These are phyloP conservation scores for Serilophus lunatus DNA, from an alignment of 2,113 vertebrate genomes.

Conservation along the genomic window DNA sequence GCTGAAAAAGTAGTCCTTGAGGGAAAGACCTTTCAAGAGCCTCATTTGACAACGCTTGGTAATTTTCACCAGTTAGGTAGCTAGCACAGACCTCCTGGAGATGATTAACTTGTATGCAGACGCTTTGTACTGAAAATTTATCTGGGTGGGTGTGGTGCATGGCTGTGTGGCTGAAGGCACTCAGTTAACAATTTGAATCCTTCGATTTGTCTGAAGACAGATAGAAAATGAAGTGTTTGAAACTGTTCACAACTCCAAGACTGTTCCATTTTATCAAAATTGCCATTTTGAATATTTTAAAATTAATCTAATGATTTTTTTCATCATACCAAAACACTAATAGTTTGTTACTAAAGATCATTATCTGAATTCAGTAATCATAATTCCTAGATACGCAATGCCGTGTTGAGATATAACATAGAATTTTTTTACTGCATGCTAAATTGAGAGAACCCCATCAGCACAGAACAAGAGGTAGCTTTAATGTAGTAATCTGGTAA, in stretches of 20 bases:
- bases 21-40: background rate
- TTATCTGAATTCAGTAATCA: background rate
- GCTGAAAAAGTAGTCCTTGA: background rate
- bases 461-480: background rate
- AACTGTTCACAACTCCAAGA: background rate
- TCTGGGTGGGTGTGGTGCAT: accelerated
- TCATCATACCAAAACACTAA: background rate
- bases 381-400: background rate
- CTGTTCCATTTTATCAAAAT: background rate
- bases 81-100: background rate
- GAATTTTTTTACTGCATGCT: background rate
- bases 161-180: background rate
- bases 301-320: background rate
- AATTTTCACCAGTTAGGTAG: background rate
- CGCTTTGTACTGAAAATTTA: background rate
- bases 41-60: background rate
- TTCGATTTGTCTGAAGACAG: background rate
- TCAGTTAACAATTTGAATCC: background rate
- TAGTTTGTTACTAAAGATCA: background rate
- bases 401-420: background rate
- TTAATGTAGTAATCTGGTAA: background rate
- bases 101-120: background rate
- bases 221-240: background rate
- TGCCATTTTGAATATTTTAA: background rate
- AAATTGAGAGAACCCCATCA: background rate